phyloP scores from a whole-genome alignment of 2,888 invertebrate genomes.

The Pilophorus perplexus region DNA sequence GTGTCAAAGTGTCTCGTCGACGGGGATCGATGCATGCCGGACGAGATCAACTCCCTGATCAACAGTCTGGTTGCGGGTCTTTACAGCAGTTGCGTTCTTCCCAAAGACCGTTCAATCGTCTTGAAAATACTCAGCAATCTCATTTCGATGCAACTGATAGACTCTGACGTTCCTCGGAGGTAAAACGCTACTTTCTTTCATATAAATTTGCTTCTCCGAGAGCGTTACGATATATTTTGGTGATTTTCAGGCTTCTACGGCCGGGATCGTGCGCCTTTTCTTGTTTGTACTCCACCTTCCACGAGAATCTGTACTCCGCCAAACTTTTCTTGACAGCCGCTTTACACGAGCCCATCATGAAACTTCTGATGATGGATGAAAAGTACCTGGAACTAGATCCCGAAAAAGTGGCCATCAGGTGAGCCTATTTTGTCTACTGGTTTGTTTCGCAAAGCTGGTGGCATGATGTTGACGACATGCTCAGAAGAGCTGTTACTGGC shows the following conservation, averaged over 20 bases:
- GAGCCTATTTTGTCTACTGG: slow-evolving; percentile 21
- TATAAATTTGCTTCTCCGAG: no score
- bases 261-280: slow-evolving; percentile 85
- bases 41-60: slow-evolving; percentile 55
- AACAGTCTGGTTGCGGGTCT: slow-evolving; percentile 64
- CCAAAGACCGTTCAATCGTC: slow-evolving; percentile 69
- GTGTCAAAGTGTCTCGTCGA: slow-evolving; percentile 67
- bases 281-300: slow-evolving; percentile 79
- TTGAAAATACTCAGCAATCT: slow-evolving; percentile 65
- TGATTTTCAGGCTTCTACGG: slow-evolving; percentile 65
- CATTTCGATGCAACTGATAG: slow-evolving; percentile 68
- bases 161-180: slow-evolving; percentile 66
- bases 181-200: slow-evolving; percentile 46
- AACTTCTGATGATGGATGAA: slow-evolving; percentile 85
- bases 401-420: slow-evolving; percentile 74
- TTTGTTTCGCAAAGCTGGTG: not conserved
- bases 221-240: no score
- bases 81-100: slow-evolving; percentile 71
- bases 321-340: slow-evolving; percentile 91
- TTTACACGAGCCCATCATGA: slow-evolving; percentile 86
- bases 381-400: slow-evolving; percentile 88
- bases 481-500: no score
- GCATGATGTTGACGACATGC: no score
- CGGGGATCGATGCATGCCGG: slow-evolving; percentile 61
- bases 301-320: slow-evolving; percentile 85